phyloP scores from a whole-genome alignment of 2,797 vertebrate species.

The Limosa lapponica region DNA sequence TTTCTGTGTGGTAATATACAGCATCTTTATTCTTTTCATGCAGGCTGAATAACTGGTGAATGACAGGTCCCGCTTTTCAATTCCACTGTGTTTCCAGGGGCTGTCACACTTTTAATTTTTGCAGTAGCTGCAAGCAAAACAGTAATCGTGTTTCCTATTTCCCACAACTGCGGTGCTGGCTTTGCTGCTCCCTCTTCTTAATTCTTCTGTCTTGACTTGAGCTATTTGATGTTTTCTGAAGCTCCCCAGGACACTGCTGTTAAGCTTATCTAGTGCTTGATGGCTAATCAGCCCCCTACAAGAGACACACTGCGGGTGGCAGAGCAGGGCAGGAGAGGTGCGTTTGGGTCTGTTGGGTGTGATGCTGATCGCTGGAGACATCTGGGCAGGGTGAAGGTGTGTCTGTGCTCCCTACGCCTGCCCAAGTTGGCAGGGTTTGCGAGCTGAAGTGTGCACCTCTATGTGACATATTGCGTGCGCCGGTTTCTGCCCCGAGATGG shows the following conservation, averaged over 20 bases:
- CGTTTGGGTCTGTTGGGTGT: neutral
- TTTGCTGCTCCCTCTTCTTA: neutral
- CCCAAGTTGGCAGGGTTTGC: neutral
- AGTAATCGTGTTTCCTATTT: conserved; percentile 20
- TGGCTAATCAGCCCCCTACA: neutral
- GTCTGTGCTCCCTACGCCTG: neutral
- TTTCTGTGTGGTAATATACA: neutral
- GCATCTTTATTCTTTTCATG: conserved; percentile 5
- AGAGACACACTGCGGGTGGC: rapidly evolving
- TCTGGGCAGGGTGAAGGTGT: neutral
- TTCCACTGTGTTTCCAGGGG: neutral
- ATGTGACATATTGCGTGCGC: neutral
- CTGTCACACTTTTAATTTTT: conserved; percentile 44
- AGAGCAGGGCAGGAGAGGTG: neutral
- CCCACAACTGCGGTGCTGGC: neutral
- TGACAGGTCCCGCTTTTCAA: conserved; percentile 27
- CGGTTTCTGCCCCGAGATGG: rapidly evolving
- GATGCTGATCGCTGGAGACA: neutral
- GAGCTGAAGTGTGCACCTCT: neutral
- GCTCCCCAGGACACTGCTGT: neutral
- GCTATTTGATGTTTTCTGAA: neutral
- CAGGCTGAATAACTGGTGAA: neutral
- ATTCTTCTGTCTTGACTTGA: neutral
- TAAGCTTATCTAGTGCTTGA: neutral
- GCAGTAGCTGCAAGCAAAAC: conserved; percentile 46